phyloP scores from a whole-genome alignment of 2,888 invertebrate species.

The Rutpela maculata region DNA sequence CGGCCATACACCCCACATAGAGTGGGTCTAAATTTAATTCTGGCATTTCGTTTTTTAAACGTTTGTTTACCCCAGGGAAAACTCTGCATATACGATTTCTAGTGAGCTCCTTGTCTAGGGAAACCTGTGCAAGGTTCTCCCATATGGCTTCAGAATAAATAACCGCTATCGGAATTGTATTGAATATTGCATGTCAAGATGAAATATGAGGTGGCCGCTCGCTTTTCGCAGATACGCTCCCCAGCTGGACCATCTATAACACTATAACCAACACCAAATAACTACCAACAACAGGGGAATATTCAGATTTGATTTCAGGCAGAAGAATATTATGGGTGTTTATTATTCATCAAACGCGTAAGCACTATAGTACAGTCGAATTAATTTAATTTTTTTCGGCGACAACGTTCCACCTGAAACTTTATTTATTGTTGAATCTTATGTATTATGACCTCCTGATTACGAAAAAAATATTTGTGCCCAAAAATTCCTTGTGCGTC shows the following conservation, averaged over 20 bases:
- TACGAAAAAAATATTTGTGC: too few species aligned
- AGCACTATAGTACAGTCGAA: too few species aligned
- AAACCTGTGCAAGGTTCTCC: conserved; percentile 9
- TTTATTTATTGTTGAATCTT: too few species aligned
- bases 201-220: conserved; percentile 28
- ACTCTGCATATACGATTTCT: conserved; percentile 25
- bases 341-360: background rate
- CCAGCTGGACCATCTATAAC: conserved; percentile 18
- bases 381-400: too few species aligned
- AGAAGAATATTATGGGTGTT: background rate
- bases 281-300: background rate
- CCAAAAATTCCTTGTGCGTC: too few species aligned
- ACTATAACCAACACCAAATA: conserved; percentile 9
- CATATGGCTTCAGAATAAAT: conserved; percentile 35
- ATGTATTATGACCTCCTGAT: too few species aligned
- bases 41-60: background rate
- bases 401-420: too few species aligned
- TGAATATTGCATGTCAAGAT: conserved; percentile 40
- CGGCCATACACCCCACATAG: background rate
- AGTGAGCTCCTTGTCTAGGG: background rate
- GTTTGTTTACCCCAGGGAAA: background rate
- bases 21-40: background rate
- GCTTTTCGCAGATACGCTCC: background rate
- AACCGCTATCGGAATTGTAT: conserved; percentile 39
- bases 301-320: background rate